phyloP scores from a whole-genome alignment of 2,888 invertebrate genomes.

The Lymantria dispar region DNA sequence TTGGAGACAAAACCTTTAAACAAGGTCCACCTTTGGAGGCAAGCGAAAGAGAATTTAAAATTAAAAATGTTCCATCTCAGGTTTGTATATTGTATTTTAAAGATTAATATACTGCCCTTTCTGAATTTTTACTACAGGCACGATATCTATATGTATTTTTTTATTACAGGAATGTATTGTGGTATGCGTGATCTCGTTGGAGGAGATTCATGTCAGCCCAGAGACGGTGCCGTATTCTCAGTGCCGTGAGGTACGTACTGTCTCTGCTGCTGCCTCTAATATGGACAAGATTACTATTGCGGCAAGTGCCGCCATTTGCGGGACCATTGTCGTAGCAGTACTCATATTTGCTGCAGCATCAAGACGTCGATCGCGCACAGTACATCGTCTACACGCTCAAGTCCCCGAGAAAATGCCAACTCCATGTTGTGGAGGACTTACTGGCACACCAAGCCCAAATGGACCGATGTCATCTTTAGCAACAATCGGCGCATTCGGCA shows the following conservation, averaged over 20 bases:
- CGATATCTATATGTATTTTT: neutral
- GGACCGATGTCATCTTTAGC: conserved; percentile 92
- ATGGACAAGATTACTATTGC: conserved; percentile 98
- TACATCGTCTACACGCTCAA: conserved; percentile 88
- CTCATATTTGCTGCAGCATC: conserved; percentile 95
- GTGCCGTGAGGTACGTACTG: conserved; percentile 94
- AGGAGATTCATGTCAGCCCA: conserved; percentile 93
- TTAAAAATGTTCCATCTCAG: conserved; percentile 95
- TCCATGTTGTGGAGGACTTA: conserved; percentile 88
- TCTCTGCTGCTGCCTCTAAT: conserved; percentile 91
- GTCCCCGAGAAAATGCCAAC: conserved; percentile 88
- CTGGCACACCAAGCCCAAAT: conserved; percentile 89
- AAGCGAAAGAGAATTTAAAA: conserved; percentile 95
- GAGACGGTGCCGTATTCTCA: conserved; percentile 92
- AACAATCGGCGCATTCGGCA: conserved; percentile 91
- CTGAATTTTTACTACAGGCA: neutral
- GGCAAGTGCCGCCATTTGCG: conserved; percentile 95
- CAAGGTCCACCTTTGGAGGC: conserved; percentile 95
- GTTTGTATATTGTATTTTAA: conserved; percentile 54
- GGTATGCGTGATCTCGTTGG: conserved; percentile 95
- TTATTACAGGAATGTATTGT: conserved; percentile 92
- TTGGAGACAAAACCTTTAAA: conserved; percentile 94
- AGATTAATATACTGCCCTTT: neutral
- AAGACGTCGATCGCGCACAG: conserved; percentile 88
- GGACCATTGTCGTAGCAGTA: conserved; percentile 94